Conservation (phyloP, 2,797 vertebrate species). For the Odontamblyopus lacepedii region DNA sequence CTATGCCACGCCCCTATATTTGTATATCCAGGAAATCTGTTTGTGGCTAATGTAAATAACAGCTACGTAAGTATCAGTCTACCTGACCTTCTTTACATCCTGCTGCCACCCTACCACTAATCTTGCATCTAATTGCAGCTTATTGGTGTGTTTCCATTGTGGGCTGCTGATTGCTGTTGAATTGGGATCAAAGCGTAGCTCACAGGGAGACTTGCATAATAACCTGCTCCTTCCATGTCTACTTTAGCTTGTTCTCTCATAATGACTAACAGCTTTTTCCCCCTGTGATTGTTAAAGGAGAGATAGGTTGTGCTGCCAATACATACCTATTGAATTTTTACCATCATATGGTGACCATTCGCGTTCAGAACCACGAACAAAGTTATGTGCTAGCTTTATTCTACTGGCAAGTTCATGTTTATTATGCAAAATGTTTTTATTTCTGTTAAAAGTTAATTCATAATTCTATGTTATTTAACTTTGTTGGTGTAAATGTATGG, state of each 20-base stretch:
- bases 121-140: constrained; percentile 15
- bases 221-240: constrained; percentile 14
- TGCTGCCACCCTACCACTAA: constrained; percentile 1
- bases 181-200: constrained; percentile 51
- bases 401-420: neutral
- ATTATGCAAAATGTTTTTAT: no score
- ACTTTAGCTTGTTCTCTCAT: constrained; percentile 32
- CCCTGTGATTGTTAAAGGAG: constrained; percentile 21
- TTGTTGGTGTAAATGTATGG: no score
- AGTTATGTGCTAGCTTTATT: neutral
- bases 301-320: constrained; percentile 13
- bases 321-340: constrained; percentile 21
- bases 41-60: constrained; percentile 17
- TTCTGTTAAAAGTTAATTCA: no score
- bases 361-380: neutral
- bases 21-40: neutral
- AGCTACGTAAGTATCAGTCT: constrained; percentile 21
- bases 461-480: neutral
- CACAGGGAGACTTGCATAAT: constrained; percentile 31
- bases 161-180: constrained; percentile 34
- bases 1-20: neutral
- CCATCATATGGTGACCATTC: constrained; percentile 38
- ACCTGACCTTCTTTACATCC: constrained; percentile 6
- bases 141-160: constrained; percentile 22
- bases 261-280: constrained; percentile 54